A percentile compares a stretch with the other conserved stretches of the same genome.
These are phyloP conservation scores for Drosophila emarginata DNA, from an alignment of 2,888 invertebrate genomes.

Conservation along the genomic window DNA sequence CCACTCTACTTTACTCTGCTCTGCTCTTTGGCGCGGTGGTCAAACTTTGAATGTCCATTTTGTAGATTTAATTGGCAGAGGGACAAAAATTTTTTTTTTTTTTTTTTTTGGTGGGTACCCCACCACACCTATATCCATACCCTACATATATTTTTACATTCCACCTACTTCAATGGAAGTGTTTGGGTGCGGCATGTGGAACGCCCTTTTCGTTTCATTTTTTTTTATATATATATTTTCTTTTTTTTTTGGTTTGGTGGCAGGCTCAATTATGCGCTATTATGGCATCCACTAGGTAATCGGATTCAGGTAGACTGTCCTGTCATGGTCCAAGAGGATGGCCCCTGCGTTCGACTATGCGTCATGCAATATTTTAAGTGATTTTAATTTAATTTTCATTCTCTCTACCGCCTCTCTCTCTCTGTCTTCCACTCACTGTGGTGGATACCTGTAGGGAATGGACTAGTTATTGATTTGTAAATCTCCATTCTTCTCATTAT, in stretches of 20 bases:
- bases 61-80: slow-evolving; percentile 31
- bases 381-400: slow-evolving; percentile 68
- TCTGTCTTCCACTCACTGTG: slow-evolving; percentile 23
- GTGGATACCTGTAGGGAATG: slow-evolving; percentile 32
- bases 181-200: background rate
- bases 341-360: slow-evolving; percentile 5
- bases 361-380: slow-evolving; percentile 66
- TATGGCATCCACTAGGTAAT: slow-evolving; percentile 44
- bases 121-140: background rate
- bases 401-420: slow-evolving; percentile 31
- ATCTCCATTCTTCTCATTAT: slow-evolving; percentile 16
- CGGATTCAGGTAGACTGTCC: slow-evolving; percentile 2
- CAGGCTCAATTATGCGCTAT: slow-evolving; percentile 69
- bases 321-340: background rate
- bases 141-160: too few species aligned
- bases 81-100: slow-evolving; percentile 8
- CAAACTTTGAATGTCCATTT: slow-evolving; percentile 12
- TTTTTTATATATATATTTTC: background rate
- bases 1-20: background rate
- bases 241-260: slow-evolving; percentile 32
- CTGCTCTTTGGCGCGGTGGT: slow-evolving; percentile 39
- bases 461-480: slow-evolving; percentile 37
- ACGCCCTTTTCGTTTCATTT: slow-evolving; percentile 11
- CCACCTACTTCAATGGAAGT: too few species aligned
- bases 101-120: too few species aligned